phyloP scores from a whole-genome alignment of 2,113 vertebrate genomes.

The Taxidea taxus region DNA sequence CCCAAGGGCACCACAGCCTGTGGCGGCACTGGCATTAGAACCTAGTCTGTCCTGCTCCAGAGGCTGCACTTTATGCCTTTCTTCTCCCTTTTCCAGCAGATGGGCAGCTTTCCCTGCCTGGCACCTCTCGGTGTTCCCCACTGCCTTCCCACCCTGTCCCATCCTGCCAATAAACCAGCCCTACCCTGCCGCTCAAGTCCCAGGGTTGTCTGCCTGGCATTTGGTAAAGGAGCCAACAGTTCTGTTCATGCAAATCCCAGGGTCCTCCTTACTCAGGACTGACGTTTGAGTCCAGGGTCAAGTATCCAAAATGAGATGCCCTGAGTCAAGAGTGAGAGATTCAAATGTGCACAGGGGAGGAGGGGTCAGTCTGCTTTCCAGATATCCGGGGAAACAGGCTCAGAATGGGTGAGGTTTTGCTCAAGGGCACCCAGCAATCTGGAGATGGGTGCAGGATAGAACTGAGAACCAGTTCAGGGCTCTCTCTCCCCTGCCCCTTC shows the following conservation, averaged over 20 bases:
- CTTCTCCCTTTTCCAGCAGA: neutral
- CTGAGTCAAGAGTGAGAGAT: neutral
- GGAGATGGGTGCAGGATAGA: neutral
- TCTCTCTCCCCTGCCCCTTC: neutral
- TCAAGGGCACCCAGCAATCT: neutral
- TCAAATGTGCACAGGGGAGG: neutral
- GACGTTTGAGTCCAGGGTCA: neutral
- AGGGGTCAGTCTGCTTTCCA: neutral
- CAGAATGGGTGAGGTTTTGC: neutral
- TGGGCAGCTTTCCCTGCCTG: neutral
- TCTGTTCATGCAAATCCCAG: neutral
- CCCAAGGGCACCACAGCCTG: neutral
- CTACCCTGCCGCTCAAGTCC: neutral
- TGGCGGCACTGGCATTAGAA: too few species aligned
- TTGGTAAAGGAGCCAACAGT: neutral
- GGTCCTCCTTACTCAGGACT: neutral
- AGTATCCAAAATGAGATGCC: neutral
- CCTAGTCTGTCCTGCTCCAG: neutral
- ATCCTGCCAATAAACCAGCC: neutral
- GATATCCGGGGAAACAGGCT: neutral
- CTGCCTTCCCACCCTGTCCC: neutral
- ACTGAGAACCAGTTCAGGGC: neutral
- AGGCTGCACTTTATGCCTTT: neutral
- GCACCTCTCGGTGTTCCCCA: neutral
- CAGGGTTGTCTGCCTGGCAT: neutral